Percentiles rank a stretch among this genome's conserved stretches.
These are phyloP conservation scores for Cinclus mexicanus DNA, from an alignment of 2,113 vertebrate species.

Conservation along the genomic window DNA sequence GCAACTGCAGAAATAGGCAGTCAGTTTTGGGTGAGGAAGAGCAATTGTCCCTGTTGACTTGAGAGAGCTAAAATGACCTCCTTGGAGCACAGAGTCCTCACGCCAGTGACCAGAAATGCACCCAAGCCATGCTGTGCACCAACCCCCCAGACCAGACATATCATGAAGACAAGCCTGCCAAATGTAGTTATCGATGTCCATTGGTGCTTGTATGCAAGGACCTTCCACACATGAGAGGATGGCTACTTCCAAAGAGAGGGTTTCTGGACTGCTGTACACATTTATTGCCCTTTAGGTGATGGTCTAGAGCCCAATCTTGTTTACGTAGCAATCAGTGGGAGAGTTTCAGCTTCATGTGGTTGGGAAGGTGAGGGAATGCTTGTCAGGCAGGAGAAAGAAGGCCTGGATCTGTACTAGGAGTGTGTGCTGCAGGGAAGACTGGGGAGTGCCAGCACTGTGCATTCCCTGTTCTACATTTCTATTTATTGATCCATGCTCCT, in stretches of 20 bases:
- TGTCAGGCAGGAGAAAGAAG: not conserved
- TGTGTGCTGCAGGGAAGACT: not conserved
- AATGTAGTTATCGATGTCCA: not conserved
- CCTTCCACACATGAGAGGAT: not conserved
- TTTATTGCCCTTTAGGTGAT: not conserved
- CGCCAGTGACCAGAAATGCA: not conserved
- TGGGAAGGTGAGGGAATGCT: not conserved
- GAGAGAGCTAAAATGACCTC: not conserved
- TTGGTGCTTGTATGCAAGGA: not conserved
- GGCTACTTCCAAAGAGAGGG: not conserved
- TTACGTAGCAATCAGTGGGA: not conserved
- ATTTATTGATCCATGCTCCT: not conserved
- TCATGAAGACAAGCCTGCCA: not conserved
- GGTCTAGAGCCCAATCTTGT: not conserved
- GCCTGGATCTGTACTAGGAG: not conserved
- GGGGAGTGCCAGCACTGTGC: accelerated
- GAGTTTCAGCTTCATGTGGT: not conserved
- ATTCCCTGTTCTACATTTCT: accelerated
- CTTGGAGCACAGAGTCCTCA: not conserved
- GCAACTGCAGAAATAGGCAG: not conserved
- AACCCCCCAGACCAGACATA: not conserved
- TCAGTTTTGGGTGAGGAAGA: not conserved
- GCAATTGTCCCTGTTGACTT: not conserved
- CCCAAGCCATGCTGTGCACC: not conserved
- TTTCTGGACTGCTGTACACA: not conserved